Evolutionary conservation across 2,888 invertebrate species (phyloP).

Genomic region (Desoria tigrina): DNA sequence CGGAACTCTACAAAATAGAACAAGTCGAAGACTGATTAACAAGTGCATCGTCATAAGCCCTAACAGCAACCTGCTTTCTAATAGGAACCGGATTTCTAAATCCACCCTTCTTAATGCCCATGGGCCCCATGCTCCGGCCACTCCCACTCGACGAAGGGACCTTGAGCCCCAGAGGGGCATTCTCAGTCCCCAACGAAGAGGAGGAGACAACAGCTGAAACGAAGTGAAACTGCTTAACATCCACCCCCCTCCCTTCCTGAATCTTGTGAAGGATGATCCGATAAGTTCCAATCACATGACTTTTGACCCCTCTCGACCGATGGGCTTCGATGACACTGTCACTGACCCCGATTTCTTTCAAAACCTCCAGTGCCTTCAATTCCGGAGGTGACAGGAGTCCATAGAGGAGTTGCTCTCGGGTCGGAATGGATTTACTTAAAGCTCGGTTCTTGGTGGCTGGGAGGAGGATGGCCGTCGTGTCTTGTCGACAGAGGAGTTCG

Average conservation of each 20-base stretch:
- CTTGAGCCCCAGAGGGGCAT: not conserved
- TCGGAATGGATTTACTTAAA: slow-evolving; percentile 38
- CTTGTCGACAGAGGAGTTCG: slow-evolving; percentile 27
- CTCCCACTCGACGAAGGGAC: not conserved
- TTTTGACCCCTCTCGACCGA: slow-evolving; percentile 64
- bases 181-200: not conserved
- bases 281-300: slow-evolving; percentile 70
- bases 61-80: too few relatives aligned
- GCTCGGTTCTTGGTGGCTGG: slow-evolving; percentile 32
- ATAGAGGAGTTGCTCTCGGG: slow-evolving; percentile 35
- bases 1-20: not conserved
- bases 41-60: too few relatives aligned
- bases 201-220: not conserved
- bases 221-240: not conserved
- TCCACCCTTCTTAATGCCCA: not conserved
- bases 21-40: slow-evolving; percentile 13
- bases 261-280: slow-evolving; percentile 66
- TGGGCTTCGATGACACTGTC: slow-evolving; percentile 63
- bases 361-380: slow-evolving; percentile 61
- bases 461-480: slow-evolving; percentile 36
- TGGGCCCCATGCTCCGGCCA: not conserved
- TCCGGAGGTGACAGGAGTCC: slow-evolving; percentile 55
- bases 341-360: slow-evolving; percentile 65
- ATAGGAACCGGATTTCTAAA: too few relatives aligned
- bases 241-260: slow-evolving; percentile 9